Evolutionary conservation across 2,888 invertebrate species (phyloP), one percentile per base, ranked within the genome.

Genomic region (Pseudoips prasinana): DNA sequence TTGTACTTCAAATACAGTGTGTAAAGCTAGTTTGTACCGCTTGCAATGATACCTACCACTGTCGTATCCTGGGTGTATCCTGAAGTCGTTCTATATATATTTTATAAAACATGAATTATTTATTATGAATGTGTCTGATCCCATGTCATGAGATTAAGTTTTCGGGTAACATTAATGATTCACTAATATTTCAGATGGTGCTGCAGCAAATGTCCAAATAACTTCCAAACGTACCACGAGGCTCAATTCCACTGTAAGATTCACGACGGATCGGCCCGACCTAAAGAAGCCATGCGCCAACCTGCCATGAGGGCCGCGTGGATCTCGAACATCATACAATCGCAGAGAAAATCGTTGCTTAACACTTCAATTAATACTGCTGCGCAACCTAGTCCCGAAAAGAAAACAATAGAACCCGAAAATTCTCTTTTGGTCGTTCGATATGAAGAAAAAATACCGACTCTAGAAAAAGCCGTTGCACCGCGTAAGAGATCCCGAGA

Each of bases 191-290:
- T 1, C 70, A 88, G 88, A 38, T 88, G 87, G 87, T 67, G 73
- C 34, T 88, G 88, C 59, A 79, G 68, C 28, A 47, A 38, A 10
- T 88, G 88, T 36, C 28, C 62, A 1, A 40, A 46, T 1, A 69
- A 68, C 18, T 84, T 78, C 55, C 71, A 70, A 32, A 73, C 71
- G 0, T 87, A 82, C 48, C 86, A 87, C 48, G 79, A 83, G 43
- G 86, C 82, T 1, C 85, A 80, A 56, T 77, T 73, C 37, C 88
- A 88, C 46, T 78, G 84, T 41, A 75, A 71, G 43, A 71, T 65
- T 14, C 82, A 84, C 38, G 43, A 41, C 0, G 63, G 61, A 0
- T 29, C 56, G 0, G 58, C 81, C 0, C 56, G 73, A 1, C 79
- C 81, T 0, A 47, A 54, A 1, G 84, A 80, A 39, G 80, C 77